Evolutionary conservation across 2,113 vertebrate species (phyloP), one percentile per base, ranked within the genome.

Genomic region (Brachypteracias leptosomus): DNA sequence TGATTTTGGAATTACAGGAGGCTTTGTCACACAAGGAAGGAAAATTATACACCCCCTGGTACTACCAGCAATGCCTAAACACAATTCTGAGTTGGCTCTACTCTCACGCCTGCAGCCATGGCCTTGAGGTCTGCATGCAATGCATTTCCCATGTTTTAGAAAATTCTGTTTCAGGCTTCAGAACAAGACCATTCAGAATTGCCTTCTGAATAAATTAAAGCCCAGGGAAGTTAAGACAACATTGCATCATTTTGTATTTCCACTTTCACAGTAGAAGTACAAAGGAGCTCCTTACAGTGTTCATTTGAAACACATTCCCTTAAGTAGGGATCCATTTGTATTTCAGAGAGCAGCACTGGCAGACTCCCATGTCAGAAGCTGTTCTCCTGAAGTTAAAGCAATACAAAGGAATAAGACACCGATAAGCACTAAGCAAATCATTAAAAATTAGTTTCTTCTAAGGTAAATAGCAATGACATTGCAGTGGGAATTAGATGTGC

Each of bases 401-500:
- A 24, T 16, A 62, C 63, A 76, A 58, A 85, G 72, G 46, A 79
- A 18, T 7, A 59, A 85, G 26, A 52, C 4, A 2, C n/a, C 55
- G 71, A 76, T 16, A 88, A 77, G 21, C 71, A 57, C 49, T 35
- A 83, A 72, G 15, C 18, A 95, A 91, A 90, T 42, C 0, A 58
- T 35, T 62, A 88, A 83, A 92, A 92, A 71, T 57, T 1, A 46
- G 28, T 57, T 89, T 81, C 20, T 92, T 62, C 51, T 46, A 80
- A 81, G 70, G 42, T 65, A 93, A 93, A 87, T 10, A 88, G 52
- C 62, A 47, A 1, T 70, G 83, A 65, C 38, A 83, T n/a, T 65
- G 70, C 17, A 67, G 61, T 25, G 22, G 29, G 74, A 92, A 91
- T 95, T 75, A 76, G 47, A 51, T 61, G 80, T 33, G 31, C 36